Evolutionary conservation across 23 tunicate genomes (phyloP).

Genomic region (Aplidium turbinatum): DNA sequence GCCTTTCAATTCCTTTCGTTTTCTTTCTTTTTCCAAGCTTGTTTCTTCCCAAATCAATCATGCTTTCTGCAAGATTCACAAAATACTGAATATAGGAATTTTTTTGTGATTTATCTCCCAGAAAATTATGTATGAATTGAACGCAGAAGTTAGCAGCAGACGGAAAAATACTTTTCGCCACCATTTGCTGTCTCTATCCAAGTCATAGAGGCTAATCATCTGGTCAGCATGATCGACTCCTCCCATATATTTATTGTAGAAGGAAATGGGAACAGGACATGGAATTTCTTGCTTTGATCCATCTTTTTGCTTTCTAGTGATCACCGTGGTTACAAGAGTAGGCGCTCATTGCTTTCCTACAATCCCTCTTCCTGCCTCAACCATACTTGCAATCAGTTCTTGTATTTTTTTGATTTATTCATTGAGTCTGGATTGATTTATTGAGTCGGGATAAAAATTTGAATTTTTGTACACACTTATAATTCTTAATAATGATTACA

Average conservation of each 20-base stretch:
- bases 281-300: constrained; percentile 15
- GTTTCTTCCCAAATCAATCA: neutral
- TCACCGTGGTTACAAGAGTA: too few species aligned
- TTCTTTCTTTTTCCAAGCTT: neutral
- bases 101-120: constrained; percentile 19
- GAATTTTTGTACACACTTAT: too few species aligned
- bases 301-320: constrained; percentile 23
- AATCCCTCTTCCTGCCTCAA: too few species aligned
- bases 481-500: too few species aligned
- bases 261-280: constrained; percentile 22
- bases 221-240: constrained; percentile 22
- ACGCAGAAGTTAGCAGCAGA: constrained; percentile 7
- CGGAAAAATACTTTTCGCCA: constrained; percentile 19
- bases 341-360: too few species aligned
- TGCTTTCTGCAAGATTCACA: neutral
- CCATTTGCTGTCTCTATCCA: constrained; percentile 5
- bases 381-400: too few species aligned
- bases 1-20: constrained; percentile 3
- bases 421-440: too few species aligned
- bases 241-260: constrained; percentile 29
- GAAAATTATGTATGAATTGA: constrained; percentile 17
- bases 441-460: too few species aligned
- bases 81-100: constrained; percentile 15
- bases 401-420: too few species aligned
- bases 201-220: neutral